Evolutionary conservation across 2,113 vertebrate genomes (phyloP), one percentile per base, ranked within the genome.

Genomic region (Hyla sarda): DNA sequence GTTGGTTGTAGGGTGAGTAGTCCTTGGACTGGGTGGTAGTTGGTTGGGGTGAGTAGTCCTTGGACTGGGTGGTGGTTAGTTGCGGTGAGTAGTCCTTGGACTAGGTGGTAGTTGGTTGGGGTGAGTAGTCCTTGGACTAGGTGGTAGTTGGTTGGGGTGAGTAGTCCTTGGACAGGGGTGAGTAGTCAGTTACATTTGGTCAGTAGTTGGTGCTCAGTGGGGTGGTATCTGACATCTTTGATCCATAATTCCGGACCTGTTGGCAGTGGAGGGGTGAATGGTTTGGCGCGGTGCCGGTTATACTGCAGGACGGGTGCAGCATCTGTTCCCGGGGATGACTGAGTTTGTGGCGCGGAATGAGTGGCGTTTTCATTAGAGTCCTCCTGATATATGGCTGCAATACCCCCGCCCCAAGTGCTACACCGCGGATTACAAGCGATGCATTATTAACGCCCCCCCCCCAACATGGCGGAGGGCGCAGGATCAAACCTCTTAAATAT

Each of bases 401-500:
- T 60, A 5, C 0, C 72, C 88, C 82, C 0, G 0, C 10, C 0
- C 3, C 19, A 82, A 3, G 32, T 34, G 34, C 81, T 85, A 0
- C 0, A 0, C 0, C 87, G 86, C 87, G 62, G 0, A 85, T 84
- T 81, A 21, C 7, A 0, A 56, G 82, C 0, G 0, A 14, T 89
- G 86, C 88, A 83, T 89, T 88, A 88, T 88, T 89, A 87, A 90
- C 87, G 12, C 37, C 2, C 14, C 71, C 83, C 80, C 11, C 5
- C 6, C 9, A 88, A 73, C 32, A 73, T 83, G 82, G 67, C 69
- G 82, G 48, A 54, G 30, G 67, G 32, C 82, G n/a, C n/a, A n/a
- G n/a, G 32, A 83, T 83, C 81, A 54, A 47, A 72, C 47, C 88
- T 89, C 88, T 89, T 89, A 75, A 90, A 91, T 92, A 90, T 91